Percentiles rank a stretch among this genome's conserved stretches.
Conservation (phyloP, 2,888 invertebrate species). For the Venustoraphidia nigricollis region DNA sequence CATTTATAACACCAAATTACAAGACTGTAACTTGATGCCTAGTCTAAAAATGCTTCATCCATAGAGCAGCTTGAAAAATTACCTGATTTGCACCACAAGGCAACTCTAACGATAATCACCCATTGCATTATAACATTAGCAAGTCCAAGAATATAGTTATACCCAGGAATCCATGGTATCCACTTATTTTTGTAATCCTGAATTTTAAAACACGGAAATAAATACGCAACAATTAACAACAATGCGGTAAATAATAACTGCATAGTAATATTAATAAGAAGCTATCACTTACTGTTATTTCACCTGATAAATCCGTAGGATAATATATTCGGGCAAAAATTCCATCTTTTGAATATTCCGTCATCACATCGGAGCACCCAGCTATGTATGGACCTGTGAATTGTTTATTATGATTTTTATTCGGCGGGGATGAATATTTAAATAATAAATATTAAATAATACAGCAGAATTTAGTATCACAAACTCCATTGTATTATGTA, state of each 20-base stretch:
- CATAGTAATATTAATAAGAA: not conserved
- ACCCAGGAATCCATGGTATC: conserved; percentile 37
- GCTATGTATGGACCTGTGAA: conserved; percentile 31
- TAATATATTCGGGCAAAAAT: conserved; percentile 40
- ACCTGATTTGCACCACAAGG: conserved; percentile 23
- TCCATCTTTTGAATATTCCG: conserved; percentile 32
- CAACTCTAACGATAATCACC: conserved; percentile 21
- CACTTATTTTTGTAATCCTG: conserved; percentile 32
- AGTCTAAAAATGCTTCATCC: too few relatives aligned
- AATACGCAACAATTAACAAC: not conserved
- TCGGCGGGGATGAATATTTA: too few relatives aligned
- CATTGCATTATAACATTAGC: conserved; percentile 26
- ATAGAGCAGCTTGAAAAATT: conserved; percentile 2
- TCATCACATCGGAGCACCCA: conserved; percentile 41
- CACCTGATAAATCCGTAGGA: conserved; percentile 30
- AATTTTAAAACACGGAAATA: conserved; percentile 12
- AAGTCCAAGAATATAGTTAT: conserved; percentile 36
- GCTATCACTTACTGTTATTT: conserved; percentile 24
- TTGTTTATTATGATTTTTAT: too few relatives aligned
- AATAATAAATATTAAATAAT: too few relatives aligned
- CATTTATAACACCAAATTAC: too few relatives aligned
- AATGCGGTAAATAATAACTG: not conserved
- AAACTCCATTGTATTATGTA: too few relatives aligned
- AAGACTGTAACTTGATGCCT: too few relatives aligned
- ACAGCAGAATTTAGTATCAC: too few relatives aligned